Conservation (phyloP, 2,888 invertebrate genomes). For the Cantharis flavilabris region DNA sequence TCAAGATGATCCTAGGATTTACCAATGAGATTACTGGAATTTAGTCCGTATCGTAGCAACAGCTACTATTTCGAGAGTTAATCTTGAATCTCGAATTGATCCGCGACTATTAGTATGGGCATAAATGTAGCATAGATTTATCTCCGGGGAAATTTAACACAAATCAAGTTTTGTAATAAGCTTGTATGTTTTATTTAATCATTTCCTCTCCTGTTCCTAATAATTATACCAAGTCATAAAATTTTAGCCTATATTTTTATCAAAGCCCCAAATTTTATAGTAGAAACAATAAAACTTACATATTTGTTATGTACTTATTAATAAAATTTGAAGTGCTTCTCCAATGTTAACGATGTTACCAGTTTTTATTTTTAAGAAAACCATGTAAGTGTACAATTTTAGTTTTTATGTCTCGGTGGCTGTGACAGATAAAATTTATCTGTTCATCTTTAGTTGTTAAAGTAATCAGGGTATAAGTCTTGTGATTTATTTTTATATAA, state of each 20-base stretch:
- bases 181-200: too few relatives aligned
- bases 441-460: background rate
- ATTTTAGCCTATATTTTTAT: background rate
- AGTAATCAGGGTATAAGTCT: constrained; percentile 12
- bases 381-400: background rate
- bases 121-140: too few relatives aligned
- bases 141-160: background rate
- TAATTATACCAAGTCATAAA: too few relatives aligned
- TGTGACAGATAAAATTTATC: background rate
- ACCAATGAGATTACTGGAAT: too few relatives aligned
- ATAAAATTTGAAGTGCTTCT: background rate
- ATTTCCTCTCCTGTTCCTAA: too few relatives aligned
- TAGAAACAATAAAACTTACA: background rate
- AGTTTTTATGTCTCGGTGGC: background rate
- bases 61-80: too few relatives aligned
- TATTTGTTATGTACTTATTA: background rate
- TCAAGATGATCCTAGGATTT: too few relatives aligned
- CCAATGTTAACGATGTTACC: background rate
- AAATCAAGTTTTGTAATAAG: background rate
- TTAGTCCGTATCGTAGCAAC: too few relatives aligned
- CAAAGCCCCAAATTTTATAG: background rate
- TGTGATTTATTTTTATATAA: constrained; percentile 20
- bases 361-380: background rate
- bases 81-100: too few relatives aligned
- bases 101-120: too few relatives aligned